These are phyloP conservation scores for Eupithecia insigniata DNA, from an alignment of 2,888 invertebrate species.

Conservation along the genomic window DNA sequence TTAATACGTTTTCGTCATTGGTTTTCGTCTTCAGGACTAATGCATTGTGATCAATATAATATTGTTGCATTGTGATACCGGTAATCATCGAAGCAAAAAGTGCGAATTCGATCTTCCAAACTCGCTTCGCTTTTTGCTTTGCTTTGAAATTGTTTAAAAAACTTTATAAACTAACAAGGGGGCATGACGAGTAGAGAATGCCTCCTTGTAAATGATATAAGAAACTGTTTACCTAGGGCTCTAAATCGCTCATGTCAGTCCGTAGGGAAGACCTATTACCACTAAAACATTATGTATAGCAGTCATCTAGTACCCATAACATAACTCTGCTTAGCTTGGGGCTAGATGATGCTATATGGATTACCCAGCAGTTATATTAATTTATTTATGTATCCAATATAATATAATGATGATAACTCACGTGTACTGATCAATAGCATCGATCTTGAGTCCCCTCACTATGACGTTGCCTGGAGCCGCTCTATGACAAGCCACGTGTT, in stretches of 20 bases:
- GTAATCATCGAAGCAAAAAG: neutral
- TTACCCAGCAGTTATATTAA: too few relatives aligned
- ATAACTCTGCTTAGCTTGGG: too few relatives aligned
- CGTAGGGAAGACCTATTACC: neutral
- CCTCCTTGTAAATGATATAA: too few relatives aligned
- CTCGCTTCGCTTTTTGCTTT: too few relatives aligned
- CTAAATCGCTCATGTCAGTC: neutral
- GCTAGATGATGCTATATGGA: too few relatives aligned
- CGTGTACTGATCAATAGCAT: constrained; percentile 73
- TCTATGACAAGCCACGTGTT: constrained; percentile 76
- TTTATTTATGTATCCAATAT: too few relatives aligned
- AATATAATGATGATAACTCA: constrained; percentile 53
- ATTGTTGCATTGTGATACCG: too few relatives aligned
- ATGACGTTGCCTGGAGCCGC: constrained; percentile 71
- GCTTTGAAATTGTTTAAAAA: too few relatives aligned
- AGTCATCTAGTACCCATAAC: too few relatives aligned
- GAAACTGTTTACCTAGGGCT: neutral
- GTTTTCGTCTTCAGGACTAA: neutral
- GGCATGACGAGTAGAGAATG: too few relatives aligned
- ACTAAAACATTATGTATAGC: too few relatives aligned
- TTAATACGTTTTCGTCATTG: neutral
- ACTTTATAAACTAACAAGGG: too few relatives aligned
- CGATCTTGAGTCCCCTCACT: constrained; percentile 72
- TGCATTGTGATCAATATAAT: neutral
- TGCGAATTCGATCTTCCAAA: neutral